These are phyloP conservation scores for Troilus luridus DNA, from an alignment of 2,888 invertebrate species.

Conservation along the genomic window DNA sequence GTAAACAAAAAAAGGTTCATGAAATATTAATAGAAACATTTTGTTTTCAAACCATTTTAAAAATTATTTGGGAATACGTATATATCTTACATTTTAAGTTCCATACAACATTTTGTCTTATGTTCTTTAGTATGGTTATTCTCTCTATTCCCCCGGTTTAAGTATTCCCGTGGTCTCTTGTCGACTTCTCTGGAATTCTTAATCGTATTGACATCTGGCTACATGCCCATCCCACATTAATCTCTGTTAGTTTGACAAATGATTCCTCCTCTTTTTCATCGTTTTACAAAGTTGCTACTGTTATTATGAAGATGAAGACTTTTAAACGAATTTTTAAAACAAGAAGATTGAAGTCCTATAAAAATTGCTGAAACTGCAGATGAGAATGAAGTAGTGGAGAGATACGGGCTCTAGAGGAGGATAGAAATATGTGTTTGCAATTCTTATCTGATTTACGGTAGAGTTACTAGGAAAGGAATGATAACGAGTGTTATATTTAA, in stretches of 20 bases:
- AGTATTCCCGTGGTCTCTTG: background rate
- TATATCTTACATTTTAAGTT: too few species aligned
- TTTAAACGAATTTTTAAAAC: background rate
- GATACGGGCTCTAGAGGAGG: background rate
- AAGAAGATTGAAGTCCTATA: background rate
- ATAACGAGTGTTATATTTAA: conserved; percentile 8
- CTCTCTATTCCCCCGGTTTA: background rate
- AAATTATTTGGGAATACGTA: too few species aligned
- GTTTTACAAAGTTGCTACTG: too few species aligned
- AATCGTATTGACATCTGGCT: background rate
- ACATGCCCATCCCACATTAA: background rate
- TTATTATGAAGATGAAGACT: too few species aligned
- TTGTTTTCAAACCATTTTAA: too few species aligned
- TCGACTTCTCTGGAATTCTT: background rate
- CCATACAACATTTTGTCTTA: background rate
- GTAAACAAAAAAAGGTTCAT: too few species aligned
- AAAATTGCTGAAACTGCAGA: background rate
- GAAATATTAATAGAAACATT: too few species aligned
- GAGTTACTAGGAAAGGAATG: conserved; percentile 1
- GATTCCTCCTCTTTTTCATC: too few species aligned
- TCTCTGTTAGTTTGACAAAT: background rate
- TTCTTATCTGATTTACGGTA: conserved; percentile 34
- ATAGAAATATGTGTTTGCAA: conserved; percentile 28
- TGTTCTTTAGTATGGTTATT: background rate
- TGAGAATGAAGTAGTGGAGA: background rate